A percentile compares a stretch with the other conserved stretches of the same genome.
Conservation (phyloP, 1,140 invertebrate species). For the Drosophila littoralis region DNA sequence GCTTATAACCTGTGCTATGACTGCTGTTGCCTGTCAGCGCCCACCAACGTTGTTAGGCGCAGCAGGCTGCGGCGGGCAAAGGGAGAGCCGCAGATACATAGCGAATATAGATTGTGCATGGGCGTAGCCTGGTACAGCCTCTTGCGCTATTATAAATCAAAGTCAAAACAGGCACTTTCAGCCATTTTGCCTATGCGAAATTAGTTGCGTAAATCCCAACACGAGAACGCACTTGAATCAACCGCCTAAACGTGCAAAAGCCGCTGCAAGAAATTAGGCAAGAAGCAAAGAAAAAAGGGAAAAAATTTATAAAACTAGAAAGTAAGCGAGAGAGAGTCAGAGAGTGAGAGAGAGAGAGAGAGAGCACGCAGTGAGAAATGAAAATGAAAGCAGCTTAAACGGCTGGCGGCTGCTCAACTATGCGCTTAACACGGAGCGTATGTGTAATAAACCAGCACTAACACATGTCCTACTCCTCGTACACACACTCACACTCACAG, state of each 20-base stretch:
- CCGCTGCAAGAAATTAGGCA: conserved; percentile 15
- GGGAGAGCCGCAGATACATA: background rate
- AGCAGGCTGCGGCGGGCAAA: background rate
- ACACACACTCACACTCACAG: conserved; percentile 4
- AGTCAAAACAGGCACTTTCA: conserved; percentile 54
- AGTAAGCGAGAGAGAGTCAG: background rate
- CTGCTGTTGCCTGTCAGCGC: conserved; percentile 5
- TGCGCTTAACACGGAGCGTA: conserved; percentile 61
- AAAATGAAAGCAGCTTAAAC: conserved; percentile 57
- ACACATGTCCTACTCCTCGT: conserved; percentile 32
- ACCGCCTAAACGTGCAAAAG: conserved; percentile 43
- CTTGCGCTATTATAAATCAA: conserved; percentile 73
- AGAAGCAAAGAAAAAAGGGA: conserved; percentile 55
- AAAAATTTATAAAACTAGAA: conserved; percentile 53
- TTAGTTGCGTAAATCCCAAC: conserved; percentile 82
- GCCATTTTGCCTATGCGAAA: conserved; percentile 73
- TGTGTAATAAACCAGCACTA: conserved; percentile 73
- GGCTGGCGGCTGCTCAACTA: conserved; percentile 61
- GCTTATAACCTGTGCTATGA: conserved; percentile 21
- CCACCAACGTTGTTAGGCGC: conserved; percentile 6
- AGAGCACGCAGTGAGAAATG: conserved; percentile 45
- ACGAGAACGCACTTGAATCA: conserved; percentile 76
- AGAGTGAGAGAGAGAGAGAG: too few relatives aligned
- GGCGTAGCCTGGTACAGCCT: background rate
- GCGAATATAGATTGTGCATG: conserved; percentile 3